Percentiles rank a stretch among this genome's conserved stretches.
Evolutionary conservation across 2,113 vertebrate species (phyloP).

Genomic region (Thunnus maccoyii): DNA sequence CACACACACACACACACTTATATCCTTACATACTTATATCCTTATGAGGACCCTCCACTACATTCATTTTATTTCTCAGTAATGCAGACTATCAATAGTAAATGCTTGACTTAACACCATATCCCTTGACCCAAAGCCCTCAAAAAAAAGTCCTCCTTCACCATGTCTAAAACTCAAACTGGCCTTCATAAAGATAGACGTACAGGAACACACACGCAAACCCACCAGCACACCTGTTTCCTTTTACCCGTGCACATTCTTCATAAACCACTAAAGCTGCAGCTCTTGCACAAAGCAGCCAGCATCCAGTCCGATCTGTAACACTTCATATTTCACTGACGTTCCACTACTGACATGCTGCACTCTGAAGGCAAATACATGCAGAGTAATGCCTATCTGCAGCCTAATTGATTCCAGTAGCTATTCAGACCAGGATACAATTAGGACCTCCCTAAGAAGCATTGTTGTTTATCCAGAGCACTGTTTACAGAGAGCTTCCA

Average conservation of each 20-base stretch:
- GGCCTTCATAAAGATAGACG: neutral
- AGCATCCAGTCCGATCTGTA: conserved; percentile 38
- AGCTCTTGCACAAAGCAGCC: conserved; percentile 44
- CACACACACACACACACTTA: neutral
- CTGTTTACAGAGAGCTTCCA: neutral
- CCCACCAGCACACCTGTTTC: conserved; percentile 65
- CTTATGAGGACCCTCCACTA: neutral
- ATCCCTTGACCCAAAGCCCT: neutral
- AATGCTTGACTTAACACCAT: neutral
- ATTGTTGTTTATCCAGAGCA: neutral
- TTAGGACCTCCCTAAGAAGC: neutral
- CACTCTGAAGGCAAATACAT: conserved; percentile 36
- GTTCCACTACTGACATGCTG: conserved; percentile 46
- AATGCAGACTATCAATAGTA: neutral
- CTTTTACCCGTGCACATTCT: conserved; percentile 74
- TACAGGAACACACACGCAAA: conserved; percentile 3
- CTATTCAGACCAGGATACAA: conserved; percentile 6
- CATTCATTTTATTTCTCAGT: neutral
- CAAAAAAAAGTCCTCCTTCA: neutral
- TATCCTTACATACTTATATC: neutral
- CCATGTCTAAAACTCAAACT: neutral
- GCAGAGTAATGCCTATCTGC: conserved; percentile 5
- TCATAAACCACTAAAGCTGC: conserved; percentile 49
- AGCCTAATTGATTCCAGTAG: conserved; percentile 37
- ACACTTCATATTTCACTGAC: conserved; percentile 64